These are phyloP conservation scores for Syncerus caffer DNA, from an alignment of 2,797 vertebrate species.

Conservation along the genomic window DNA sequence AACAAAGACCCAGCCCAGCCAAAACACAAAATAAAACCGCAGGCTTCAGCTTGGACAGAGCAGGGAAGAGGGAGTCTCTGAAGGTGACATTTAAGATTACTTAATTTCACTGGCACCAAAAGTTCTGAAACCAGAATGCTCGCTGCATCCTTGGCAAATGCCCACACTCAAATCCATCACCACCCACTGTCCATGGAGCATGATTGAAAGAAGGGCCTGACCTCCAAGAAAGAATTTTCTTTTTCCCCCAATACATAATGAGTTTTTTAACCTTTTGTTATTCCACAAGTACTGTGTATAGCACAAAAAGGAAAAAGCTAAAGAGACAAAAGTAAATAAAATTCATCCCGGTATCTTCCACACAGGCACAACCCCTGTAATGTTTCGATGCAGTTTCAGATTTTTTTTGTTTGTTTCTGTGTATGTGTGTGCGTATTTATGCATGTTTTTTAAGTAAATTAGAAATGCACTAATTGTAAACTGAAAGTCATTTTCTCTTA, in stretches of 20 bases:
- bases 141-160: neutral
- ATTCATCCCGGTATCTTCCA: neutral
- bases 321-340: neutral
- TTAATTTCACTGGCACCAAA: constrained; percentile 40
- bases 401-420: neutral
- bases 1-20: neutral
- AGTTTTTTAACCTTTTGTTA: constrained; percentile 52
- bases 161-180: constrained; percentile 47
- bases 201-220: constrained; percentile 6
- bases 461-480: neutral
- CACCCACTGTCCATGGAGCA: neutral
- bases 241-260: neutral
- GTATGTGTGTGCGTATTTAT: neutral
- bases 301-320: neutral
- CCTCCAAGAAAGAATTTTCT: constrained; percentile 1
- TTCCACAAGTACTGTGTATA: neutral
- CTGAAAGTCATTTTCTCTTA: constrained; percentile 18
- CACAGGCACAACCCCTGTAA: neutral
- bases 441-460: neutral
- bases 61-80: neutral
- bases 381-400: neutral
- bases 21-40: neutral
- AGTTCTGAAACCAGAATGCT: neutral
- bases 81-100: constrained; percentile 42
- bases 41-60: neutral